A percentile compares a stretch with the other conserved stretches of the same genome.
These are phyloP conservation scores for Zapus hudsonius DNA, from an alignment of 2,113 vertebrate genomes.

Conservation along the genomic window DNA sequence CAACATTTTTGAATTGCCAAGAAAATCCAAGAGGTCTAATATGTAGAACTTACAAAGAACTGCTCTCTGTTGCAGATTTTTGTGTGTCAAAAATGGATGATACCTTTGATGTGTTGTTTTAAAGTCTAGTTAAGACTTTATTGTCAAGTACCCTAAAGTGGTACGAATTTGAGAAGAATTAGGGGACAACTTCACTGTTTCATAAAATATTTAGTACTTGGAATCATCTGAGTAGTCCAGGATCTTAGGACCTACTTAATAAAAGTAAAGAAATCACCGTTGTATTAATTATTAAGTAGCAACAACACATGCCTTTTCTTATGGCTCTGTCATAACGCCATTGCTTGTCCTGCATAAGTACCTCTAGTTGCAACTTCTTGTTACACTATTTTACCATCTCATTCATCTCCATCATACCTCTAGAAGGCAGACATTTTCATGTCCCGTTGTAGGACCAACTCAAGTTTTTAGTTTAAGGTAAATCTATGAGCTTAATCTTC, in stretches of 20 bases:
- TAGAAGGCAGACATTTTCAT: neutral
- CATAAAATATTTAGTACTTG: neutral
- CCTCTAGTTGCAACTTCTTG: neutral
- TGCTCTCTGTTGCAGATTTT: too few species aligned
- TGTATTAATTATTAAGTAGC: neutral
- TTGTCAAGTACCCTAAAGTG: too few species aligned
- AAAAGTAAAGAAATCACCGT: neutral
- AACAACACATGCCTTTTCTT: neutral
- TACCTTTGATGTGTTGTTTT: too few species aligned
- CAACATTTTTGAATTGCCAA: conserved; percentile 31
- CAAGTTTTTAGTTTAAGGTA: neutral
- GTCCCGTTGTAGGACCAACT: neutral
- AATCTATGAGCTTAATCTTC: neutral
- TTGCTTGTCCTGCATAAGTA: neutral
- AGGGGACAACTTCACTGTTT: neutral
- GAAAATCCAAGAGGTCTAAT: neutral
- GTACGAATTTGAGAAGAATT: neutral
- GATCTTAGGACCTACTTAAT: neutral
- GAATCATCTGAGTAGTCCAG: neutral
- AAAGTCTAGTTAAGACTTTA: too few species aligned
- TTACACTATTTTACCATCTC: neutral
- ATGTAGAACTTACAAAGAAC: too few species aligned
- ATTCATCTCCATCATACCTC: neutral
- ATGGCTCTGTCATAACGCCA: neutral
- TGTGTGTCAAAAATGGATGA: too few species aligned